Conservation (phyloP, 2,888 invertebrate genomes). For the Hylaea fasciaria region DNA sequence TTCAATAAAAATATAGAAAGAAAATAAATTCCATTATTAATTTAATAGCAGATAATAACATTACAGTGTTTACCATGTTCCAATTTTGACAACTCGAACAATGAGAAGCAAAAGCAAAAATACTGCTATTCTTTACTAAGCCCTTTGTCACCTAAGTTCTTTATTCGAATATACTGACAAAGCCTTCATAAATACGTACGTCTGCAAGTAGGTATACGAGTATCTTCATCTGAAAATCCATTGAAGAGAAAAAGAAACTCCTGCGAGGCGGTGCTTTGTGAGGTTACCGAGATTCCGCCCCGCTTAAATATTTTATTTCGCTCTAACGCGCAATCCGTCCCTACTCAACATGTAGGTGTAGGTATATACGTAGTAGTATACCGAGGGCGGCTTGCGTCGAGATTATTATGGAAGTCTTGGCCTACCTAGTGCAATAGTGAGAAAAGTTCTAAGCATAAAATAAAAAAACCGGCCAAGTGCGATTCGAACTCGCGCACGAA, state of each 20-base stretch:
- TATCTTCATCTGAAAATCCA: constrained; percentile 39
- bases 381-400: constrained; percentile 3
- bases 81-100: no score
- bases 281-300: constrained; percentile 60
- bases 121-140: constrained; percentile 10
- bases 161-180: constrained; percentile 29
- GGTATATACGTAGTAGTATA: constrained; percentile 13
- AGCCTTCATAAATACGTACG: constrained; percentile 17
- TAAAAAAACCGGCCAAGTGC: no score
- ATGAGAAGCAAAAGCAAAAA: constrained; percentile 15
- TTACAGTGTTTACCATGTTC: no score
- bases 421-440: no score
- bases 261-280: constrained; percentile 53
- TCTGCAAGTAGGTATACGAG: constrained; percentile 6
- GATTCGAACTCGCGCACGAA: no score
- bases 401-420: constrained; percentile 9
- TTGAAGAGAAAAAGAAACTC: constrained; percentile 59
- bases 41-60: no score
- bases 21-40: no score
- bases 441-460: no score
- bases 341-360: constrained; percentile 46
- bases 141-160: constrained; percentile 25
- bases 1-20: no score
- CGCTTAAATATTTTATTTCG: constrained; percentile 70
- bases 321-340: constrained; percentile 64